Percentiles rank a stretch among this genome's conserved stretches.
These are phyloP conservation scores for Accipiter virgatus DNA, from an alignment of 2,113 vertebrate species.

Conservation along the genomic window DNA sequence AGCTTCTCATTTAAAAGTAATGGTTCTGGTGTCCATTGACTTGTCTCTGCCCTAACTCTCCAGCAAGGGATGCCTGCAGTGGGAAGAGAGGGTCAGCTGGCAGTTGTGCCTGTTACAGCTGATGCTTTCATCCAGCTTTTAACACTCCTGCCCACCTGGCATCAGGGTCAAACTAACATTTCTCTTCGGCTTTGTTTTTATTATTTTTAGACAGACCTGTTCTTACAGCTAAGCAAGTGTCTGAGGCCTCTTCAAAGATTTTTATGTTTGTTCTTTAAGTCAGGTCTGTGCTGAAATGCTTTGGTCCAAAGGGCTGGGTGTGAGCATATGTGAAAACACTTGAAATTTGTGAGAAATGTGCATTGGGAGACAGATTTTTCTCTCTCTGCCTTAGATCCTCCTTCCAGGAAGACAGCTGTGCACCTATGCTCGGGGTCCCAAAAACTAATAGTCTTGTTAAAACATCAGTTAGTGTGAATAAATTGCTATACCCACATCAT, in stretches of 20 bases:
- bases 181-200: not conserved
- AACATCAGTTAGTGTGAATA: not conserved
- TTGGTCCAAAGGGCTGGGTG: not conserved
- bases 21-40: not conserved
- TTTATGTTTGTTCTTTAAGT: not conserved
- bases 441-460: not conserved
- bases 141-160: not conserved
- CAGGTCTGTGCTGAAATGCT: not conserved
- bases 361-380: not conserved
- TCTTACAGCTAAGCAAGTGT: not conserved
- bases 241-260: not conserved
- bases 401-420: not conserved
- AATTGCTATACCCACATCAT: not conserved
- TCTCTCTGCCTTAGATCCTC: not conserved
- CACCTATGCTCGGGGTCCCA: rapidly evolving
- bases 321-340: not conserved
- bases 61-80: not conserved
- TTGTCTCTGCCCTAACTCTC: not conserved
- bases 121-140: not conserved
- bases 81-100: not conserved
- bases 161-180: not conserved
- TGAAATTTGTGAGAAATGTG: not conserved
- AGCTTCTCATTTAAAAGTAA: not conserved
- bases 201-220: not conserved
- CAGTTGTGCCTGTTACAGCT: not conserved